A percentile compares a stretch with the other conserved stretches of the same genome.
Conservation (phyloP, 2,113 vertebrate species). For the Gallinago paraguaiae region DNA sequence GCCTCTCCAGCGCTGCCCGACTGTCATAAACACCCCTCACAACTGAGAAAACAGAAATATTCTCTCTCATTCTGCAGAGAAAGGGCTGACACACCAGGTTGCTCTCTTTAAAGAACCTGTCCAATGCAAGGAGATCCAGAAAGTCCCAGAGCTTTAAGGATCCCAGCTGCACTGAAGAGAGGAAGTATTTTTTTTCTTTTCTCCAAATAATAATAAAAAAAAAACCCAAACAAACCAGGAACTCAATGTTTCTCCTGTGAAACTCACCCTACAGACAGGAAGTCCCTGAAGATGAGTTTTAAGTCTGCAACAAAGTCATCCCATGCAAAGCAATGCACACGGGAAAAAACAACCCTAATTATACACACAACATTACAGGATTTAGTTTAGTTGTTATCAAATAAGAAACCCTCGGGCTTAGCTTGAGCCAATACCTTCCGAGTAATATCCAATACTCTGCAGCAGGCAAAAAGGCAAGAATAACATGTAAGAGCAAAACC, state of each 20-base stretch:
- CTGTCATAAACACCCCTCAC: neutral
- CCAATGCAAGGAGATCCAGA: neutral
- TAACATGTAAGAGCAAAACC: neutral
- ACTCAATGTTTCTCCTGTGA: constrained; percentile 18
- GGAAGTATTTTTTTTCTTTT: neutral
- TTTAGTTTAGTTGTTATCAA: neutral
- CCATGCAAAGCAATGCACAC: neutral
- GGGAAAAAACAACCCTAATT: constrained; percentile 37
- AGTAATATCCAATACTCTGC: neutral
- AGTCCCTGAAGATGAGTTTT: constrained; percentile 62
- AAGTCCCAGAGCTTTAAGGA: neutral
- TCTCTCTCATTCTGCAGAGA: neutral
- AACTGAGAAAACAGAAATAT: neutral
- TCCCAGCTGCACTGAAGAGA: constrained; percentile 11
- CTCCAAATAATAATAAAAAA: constrained; percentile 38
- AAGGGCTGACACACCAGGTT: neutral
- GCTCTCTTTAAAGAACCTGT: neutral
- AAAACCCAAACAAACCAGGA: constrained; percentile 27
- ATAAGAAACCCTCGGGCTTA: neutral
- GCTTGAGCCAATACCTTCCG: neutral
- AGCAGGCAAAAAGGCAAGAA: neutral
- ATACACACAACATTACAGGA: neutral
- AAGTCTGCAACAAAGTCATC: constrained; percentile 31
- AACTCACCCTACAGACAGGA: constrained; percentile 41
- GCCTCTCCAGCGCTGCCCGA: neutral